Conservation (phyloP, 2,113 vertebrate genomes). For the Orycteropus afer region DNA sequence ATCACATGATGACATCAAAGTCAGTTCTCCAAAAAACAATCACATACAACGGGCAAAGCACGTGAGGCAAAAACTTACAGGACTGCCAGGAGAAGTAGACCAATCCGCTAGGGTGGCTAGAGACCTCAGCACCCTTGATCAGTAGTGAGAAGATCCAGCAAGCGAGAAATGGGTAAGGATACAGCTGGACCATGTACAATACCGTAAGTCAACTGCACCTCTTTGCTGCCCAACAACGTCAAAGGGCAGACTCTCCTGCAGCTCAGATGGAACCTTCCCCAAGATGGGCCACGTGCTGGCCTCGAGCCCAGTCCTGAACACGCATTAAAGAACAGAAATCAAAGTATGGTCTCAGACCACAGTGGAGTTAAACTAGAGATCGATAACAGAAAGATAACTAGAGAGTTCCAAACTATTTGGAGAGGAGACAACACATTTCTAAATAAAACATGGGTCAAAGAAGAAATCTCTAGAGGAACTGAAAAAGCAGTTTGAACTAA, state of each 20-base stretch:
- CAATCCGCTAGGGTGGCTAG: no score
- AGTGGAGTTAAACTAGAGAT: neutral
- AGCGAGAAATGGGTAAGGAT: neutral
- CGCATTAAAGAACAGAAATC: neutral
- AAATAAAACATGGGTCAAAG: no score
- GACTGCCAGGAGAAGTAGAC: neutral
- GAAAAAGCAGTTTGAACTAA: no score
- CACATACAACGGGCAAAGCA: no score
- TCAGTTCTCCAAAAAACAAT: no score
- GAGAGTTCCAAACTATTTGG: neutral
- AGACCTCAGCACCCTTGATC: no score
- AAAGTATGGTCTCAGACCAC: no score
- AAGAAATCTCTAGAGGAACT: no score
- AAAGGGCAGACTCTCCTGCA: neutral
- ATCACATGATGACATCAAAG: no score
- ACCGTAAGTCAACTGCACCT: neutral
- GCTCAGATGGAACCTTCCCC: neutral
- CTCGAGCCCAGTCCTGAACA: neutral
- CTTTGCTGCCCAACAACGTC: neutral
- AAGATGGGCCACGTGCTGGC: no score
- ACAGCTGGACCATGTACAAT: no score
- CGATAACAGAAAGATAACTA: neutral
- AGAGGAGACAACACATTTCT: no score
- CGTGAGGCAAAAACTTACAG: neutral
- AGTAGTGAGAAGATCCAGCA: neutral